Percentiles rank a stretch among this genome's conserved stretches.
phyloP scores from a whole-genome alignment of 2,113 vertebrate genomes.

The Lophura nycthemera region DNA sequence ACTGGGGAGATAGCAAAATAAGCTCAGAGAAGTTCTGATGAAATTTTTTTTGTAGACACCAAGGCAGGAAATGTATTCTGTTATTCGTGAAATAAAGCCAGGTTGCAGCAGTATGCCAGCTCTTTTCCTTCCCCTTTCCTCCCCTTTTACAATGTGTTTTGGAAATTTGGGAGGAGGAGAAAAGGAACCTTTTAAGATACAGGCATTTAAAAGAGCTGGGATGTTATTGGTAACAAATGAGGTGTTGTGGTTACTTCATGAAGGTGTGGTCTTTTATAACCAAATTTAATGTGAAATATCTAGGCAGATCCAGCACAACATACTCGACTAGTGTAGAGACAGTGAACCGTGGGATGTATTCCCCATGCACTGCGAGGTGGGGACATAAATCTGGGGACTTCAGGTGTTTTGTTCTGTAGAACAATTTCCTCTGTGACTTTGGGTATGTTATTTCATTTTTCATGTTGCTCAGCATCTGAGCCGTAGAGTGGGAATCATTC shows the following conservation, averaged over 20 bases:
- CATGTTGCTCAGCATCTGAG: not conserved
- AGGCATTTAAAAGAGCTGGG: not conserved
- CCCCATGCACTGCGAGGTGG: not conserved
- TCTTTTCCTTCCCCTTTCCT: not conserved
- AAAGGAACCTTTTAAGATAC: not conserved
- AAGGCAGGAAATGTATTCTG: constrained; percentile 25
- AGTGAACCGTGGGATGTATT: not conserved
- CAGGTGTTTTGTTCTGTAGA: not conserved
- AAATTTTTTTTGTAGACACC: not conserved
- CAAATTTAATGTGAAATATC: no score
- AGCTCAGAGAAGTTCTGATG: not conserved
- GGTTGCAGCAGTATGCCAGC: not conserved
- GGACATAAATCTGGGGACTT: not conserved
- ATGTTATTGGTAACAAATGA: not conserved
- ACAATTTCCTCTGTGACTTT: not conserved
- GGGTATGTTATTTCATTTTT: not conserved
- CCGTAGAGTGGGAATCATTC: not conserved
- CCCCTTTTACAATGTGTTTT: not conserved
- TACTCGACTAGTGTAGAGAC: rapidly evolving
- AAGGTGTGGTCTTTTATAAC: not conserved
- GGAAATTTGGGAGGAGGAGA: not conserved
- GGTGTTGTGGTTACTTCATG: not conserved
- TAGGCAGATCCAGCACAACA: not conserved
- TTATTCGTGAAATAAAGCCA: constrained; percentile 10
- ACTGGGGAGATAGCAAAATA: not conserved